Conservation (phyloP, 2,888 invertebrate genomes). For the Macrostomum cliftonense region DNA sequence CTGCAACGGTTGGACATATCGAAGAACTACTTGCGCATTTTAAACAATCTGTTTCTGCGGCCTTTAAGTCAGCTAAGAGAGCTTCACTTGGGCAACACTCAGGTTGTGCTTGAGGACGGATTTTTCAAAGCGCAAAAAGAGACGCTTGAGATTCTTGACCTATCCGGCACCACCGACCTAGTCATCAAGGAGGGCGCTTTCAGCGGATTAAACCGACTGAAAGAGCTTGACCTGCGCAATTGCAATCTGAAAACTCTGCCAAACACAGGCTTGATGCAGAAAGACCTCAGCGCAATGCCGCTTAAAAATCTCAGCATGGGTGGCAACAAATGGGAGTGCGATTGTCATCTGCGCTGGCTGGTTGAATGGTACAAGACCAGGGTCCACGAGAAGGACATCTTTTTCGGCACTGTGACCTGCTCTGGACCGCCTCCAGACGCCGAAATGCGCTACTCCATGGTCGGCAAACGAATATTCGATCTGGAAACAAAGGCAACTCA, state of each 20-base stretch:
- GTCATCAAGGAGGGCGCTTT: background rate
- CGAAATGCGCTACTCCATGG: background rate
- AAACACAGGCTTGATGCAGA: background rate
- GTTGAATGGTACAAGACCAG: constrained; percentile 1
- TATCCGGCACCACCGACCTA: background rate
- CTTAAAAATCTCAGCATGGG: background rate
- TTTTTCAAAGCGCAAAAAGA: constrained; percentile 8
- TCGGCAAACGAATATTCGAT: no score
- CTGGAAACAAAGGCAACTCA: background rate
- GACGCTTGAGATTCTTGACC: background rate
- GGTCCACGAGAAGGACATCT: background rate
- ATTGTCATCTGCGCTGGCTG: constrained; percentile 7
- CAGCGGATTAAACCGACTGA: background rate
- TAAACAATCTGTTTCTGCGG: constrained; percentile 5
- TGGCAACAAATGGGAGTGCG: constrained; percentile 8
- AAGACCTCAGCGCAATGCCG: background rate
- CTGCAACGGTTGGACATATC: constrained; percentile 6
- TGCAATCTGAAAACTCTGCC: background rate
- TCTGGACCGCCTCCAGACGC: background rate
- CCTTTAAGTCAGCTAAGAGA: constrained; percentile 1
- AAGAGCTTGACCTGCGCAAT: background rate
- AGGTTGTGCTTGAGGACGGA: background rate
- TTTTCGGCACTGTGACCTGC: background rate
- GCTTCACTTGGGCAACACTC: constrained; percentile 3
- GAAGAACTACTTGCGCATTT: constrained; percentile 6